Base-by-base conservation (phyloP, 1,140 invertebrate genomes). In the Drepana arcuata region DNA sequence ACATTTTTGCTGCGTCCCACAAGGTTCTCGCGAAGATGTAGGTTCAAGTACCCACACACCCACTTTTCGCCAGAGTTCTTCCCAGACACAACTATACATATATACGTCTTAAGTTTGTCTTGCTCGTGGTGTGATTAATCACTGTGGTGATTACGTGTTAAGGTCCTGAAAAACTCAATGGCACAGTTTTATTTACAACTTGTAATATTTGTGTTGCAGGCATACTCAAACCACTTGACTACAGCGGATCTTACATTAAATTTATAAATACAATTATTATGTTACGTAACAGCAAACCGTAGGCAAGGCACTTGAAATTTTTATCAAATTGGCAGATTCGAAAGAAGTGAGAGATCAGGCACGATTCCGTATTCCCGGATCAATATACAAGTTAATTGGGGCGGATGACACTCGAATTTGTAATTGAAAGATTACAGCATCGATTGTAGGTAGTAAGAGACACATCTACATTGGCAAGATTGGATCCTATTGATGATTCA, bases 371-470 rank as follows among this genome's bases (percentile, higher is more conserved):
- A 50, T 51, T 49, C 48, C 48, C 48, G 48, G 58, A 58, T 58
- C 55, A 55, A 60, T 68, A 60, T 58, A 39, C 47, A 62, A 68
- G 44, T 65, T 68, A 65, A 68, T 68, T 68, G 65, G 55, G 55
- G 56, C 33, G 41, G 56, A 71, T 65, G 58, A 50, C 34, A 52
- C 61, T 71, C 58, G 63, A 71, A 62, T 65, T 57, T 48, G 55
- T 67, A 70, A 70, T 67, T 61, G 67, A 62, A 62, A 71, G 61
- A 71, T 67, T 67, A 66, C 55, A 48, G 46, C 46, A 54, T 57
- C 43, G 41, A 47, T 41, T 44, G n/a, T n/a, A n/a, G n/a, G n/a
- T n/a, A n/a, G n/a, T n/a, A n/a, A n/a, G n/a, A n/a, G n/a, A n/a
- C n/a, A n/a, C n/a, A n/a, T n/a, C n/a, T n/a, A n/a, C n/a, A n/a